phyloP scores from a whole-genome alignment of 2,797 vertebrate genomes.

The Halcyon leucocephala region DNA sequence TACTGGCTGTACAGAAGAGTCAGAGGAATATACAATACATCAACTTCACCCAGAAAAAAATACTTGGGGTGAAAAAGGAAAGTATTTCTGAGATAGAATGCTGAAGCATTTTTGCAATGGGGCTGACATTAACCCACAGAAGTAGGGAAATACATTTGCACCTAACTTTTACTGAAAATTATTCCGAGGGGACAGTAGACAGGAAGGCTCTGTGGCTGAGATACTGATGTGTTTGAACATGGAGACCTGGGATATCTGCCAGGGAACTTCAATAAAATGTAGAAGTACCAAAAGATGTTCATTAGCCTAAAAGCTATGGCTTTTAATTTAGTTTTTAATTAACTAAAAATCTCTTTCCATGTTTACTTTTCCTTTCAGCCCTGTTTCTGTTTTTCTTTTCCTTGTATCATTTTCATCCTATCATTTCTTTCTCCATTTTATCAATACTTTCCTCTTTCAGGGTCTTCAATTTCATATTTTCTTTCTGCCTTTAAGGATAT shows the following conservation, averaged over 20 bases:
- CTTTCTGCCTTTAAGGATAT: not conserved
- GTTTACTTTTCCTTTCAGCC: not conserved
- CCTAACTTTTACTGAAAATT: not conserved
- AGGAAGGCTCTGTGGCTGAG: not conserved
- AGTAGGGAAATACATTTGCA: not conserved
- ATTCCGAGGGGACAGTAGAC: not conserved
- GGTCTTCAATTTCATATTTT: not conserved
- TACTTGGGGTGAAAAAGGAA: not conserved
- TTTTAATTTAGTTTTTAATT: slow-evolving; percentile 12
- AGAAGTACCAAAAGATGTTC: not conserved
- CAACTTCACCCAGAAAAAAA: not conserved
- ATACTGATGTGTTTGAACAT: not conserved
- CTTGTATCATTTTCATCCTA: not conserved
- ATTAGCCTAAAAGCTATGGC: slow-evolving; percentile 43
- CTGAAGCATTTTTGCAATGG: not conserved
- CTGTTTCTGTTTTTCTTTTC: not conserved
- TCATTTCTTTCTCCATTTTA: not conserved
- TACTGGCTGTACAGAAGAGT: not conserved
- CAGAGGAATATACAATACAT: not conserved
- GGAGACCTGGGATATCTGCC: slow-evolving; percentile 4
- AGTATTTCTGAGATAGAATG: not conserved
- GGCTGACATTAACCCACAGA: not conserved
- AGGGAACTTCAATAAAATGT: slow-evolving; percentile 18
- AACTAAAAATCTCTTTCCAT: not conserved
- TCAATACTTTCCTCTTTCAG: not conserved